Conservation (phyloP, 2,113 vertebrate species). For the Rynchops niger region DNA sequence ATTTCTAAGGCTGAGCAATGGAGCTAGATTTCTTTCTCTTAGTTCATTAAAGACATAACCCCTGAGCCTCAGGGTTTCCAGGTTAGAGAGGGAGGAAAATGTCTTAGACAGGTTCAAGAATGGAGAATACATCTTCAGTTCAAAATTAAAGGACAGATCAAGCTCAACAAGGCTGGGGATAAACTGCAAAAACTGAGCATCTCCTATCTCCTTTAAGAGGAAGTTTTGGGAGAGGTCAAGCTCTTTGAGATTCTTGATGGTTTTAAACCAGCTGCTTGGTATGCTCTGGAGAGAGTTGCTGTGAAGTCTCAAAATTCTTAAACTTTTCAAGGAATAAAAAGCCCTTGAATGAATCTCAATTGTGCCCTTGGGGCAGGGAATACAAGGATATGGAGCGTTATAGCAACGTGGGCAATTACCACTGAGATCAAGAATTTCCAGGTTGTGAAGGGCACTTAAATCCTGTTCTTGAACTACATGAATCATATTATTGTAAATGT, state of each 20-base stretch:
- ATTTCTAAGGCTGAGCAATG: constrained; percentile 75
- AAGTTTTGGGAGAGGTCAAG: constrained; percentile 93
- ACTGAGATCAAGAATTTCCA: constrained; percentile 91
- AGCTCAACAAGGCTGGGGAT: constrained; percentile 81
- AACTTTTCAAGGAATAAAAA: constrained; percentile 80
- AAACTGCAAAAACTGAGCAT: constrained; percentile 77
- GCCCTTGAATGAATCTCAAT: constrained; percentile 78
- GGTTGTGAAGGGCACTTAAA: constrained; percentile 79
- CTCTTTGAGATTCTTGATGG: constrained; percentile 73
- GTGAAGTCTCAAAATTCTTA: constrained; percentile 84
- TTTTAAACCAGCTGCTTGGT: constrained; percentile 80
- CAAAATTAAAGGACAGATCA: constrained; percentile 94
- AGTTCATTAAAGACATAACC: constrained; percentile 91
- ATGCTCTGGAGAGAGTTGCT: constrained; percentile 87
- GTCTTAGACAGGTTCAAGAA: constrained; percentile 73
- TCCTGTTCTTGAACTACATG: constrained; percentile 74
- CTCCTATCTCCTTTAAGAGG: constrained; percentile 80
- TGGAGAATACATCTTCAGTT: constrained; percentile 81
- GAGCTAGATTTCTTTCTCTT: constrained; percentile 65
- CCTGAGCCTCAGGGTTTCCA: constrained; percentile 80
- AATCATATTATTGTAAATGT: constrained; percentile 91
- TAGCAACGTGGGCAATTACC: constrained; percentile 96
- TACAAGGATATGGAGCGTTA: constrained; percentile 88
- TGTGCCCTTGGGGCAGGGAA: constrained; percentile 77
- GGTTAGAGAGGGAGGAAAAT: constrained; percentile 81